Conservation (phyloP, 2,888 invertebrate genomes). For the Rhimphoctona megacephalus region DNA sequence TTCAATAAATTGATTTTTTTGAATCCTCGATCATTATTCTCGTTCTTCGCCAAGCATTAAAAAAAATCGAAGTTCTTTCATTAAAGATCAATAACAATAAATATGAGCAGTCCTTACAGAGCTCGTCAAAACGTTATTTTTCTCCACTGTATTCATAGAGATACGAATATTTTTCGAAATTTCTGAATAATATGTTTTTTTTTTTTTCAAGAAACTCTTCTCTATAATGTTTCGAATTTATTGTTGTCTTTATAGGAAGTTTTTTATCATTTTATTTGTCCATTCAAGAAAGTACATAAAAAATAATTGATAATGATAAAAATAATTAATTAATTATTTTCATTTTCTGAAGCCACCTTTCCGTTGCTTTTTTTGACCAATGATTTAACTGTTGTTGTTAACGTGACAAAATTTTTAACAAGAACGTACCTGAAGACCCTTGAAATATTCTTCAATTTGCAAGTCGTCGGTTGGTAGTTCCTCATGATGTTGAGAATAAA, state of each 20-base stretch:
- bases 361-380: neutral
- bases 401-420: too few species aligned
- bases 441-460: neutral
- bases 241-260: neutral
- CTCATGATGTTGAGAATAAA: conserved; percentile 21
- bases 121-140: neutral
- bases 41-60: neutral
- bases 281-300: neutral
- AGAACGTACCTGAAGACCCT: neutral
- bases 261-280: neutral
- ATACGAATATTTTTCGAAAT: neutral
- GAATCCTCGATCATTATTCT: neutral
- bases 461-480: neutral
- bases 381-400: too few species aligned
- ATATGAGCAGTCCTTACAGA: neutral
- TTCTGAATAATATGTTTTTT: neutral
- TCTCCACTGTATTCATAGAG: neutral
- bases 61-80: neutral
- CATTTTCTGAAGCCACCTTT: neutral
- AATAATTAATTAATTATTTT: neutral
- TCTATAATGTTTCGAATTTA: neutral
- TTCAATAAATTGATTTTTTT: neutral
- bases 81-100: neutral
- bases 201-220: neutral
- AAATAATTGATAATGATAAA: neutral